These are phyloP conservation scores for Nothoprocta perdicaria DNA, from an alignment of 2,113 vertebrate genomes.

Conservation along the genomic window DNA sequence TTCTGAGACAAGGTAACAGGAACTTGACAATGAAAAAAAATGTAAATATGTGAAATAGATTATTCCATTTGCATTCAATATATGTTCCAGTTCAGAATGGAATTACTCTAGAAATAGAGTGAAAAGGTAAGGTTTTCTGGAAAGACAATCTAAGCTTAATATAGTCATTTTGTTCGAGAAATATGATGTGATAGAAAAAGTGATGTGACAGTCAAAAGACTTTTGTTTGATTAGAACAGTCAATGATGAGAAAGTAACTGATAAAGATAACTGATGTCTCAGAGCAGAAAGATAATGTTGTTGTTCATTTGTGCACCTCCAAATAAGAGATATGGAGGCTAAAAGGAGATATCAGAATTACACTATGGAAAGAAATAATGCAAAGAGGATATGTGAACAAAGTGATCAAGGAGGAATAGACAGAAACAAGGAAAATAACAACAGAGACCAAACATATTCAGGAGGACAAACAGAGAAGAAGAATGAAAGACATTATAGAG, in stretches of 20 bases:
- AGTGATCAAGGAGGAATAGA: neutral
- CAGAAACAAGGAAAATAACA: neutral
- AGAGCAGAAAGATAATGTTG: neutral
- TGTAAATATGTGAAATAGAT: neutral
- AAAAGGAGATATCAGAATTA: neutral
- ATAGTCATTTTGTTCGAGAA: neutral
- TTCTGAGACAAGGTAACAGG: neutral
- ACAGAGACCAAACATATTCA: neutral
- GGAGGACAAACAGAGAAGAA: neutral
- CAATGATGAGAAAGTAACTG: neutral
- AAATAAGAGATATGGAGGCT: neutral
- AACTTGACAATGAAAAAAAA: neutral
- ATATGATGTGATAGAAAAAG: neutral
- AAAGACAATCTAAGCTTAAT: neutral
- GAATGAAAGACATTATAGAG: neutral
- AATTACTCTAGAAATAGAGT: neutral
- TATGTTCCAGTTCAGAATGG: neutral
- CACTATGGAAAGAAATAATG: neutral
- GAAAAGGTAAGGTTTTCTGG: neutral
- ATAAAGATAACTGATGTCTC: slow-evolving; percentile 10
- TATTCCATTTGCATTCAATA: neutral
- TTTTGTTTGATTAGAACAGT: neutral
- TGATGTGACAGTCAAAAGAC: neutral
- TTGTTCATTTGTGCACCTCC: neutral
- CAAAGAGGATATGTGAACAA: rapidly evolving